Conservation (phyloP, 2,888 invertebrate genomes). For the Periphyllus acericola region DNA sequence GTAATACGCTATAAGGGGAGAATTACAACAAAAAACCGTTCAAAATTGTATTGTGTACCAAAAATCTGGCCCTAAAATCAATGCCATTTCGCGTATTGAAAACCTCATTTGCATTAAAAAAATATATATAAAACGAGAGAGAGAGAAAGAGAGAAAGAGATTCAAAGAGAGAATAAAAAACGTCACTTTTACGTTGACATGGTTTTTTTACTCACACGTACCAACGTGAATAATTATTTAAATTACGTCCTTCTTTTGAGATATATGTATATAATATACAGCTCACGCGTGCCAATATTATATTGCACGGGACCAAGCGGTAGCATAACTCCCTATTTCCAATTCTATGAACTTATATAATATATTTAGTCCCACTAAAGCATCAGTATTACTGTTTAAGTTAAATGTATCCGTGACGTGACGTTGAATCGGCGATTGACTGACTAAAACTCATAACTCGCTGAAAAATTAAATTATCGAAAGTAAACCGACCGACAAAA, state of each 20-base stretch:
- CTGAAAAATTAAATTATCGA: too few relatives aligned
- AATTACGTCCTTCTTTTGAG: background rate
- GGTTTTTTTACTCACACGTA: background rate
- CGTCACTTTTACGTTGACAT: background rate
- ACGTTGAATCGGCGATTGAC: too few relatives aligned
- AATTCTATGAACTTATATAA: too few relatives aligned
- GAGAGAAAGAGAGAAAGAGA: background rate
- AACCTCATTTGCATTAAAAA: constrained; percentile 32
- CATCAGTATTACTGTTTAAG: too few relatives aligned
- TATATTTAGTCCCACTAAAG: too few relatives aligned
- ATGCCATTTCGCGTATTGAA: constrained; percentile 10
- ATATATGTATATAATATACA: background rate
- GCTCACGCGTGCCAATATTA: background rate
- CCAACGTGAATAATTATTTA: constrained; percentile 14
- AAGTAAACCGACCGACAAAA: too few relatives aligned
- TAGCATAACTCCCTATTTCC: background rate
- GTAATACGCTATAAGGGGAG: constrained; percentile 22
- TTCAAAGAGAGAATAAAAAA: background rate
- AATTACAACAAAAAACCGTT: constrained; percentile 17
- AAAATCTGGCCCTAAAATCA: constrained; percentile 34
- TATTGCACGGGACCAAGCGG: background rate
- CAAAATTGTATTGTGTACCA: constrained; percentile 41
- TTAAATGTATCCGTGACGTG: too few relatives aligned
- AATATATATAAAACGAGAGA: background rate
- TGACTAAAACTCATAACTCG: too few relatives aligned